Evolutionary conservation across 2,888 invertebrate species (phyloP), one percentile per base, ranked within the genome.

Genomic region (Operophtera brumata): DNA sequence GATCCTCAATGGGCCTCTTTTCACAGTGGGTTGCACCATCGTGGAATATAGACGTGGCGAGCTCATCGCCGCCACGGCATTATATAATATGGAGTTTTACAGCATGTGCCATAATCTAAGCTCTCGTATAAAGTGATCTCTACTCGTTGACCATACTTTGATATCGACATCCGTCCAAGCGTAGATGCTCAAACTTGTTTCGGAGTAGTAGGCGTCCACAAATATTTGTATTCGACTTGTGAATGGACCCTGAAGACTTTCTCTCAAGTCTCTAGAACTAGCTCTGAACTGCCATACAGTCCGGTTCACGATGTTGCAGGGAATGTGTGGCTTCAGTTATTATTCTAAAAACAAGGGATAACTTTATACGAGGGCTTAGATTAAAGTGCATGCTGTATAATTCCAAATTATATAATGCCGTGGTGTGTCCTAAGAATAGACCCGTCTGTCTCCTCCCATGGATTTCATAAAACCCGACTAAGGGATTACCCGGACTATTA

Each of bases 161-260:
- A 71, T 72, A 79, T 73, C 71, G 71, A 75, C 73, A 62, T 66
- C 56, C 20, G 30, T 62, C 68, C 64, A 65, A 74, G 72, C 77
- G 4, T 20, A 20, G 82, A 82, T 77, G 82, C 78, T 77, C 79
- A 85, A 89, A 88, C 88, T 82, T 76, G 89, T 86, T 89, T 85
- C 71, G 78, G 82, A 83, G 70, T 84, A 75, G 86, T 78, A 82
- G 85, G 83, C 80, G 84, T 82, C 77, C 75, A 84, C 86, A 87
- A 87, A 89, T 88, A 90, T 90, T 90, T 88, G 90, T 90, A 90
- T 90, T 86, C 88, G 80, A 75, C 78, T 81, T 85, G 88, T 88
- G 89, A 90, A 89, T 89, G 86, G 84, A 77, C 81, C 71, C 77
- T 76, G 84, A 85, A 81, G 86, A 89, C 89, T 90, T 89, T 90